A percentile compares a stretch with the other conserved stretches of the same genome.
These are phyloP conservation scores for Upupa epops DNA, from an alignment of 2,113 vertebrate genomes.

Conservation along the genomic window DNA sequence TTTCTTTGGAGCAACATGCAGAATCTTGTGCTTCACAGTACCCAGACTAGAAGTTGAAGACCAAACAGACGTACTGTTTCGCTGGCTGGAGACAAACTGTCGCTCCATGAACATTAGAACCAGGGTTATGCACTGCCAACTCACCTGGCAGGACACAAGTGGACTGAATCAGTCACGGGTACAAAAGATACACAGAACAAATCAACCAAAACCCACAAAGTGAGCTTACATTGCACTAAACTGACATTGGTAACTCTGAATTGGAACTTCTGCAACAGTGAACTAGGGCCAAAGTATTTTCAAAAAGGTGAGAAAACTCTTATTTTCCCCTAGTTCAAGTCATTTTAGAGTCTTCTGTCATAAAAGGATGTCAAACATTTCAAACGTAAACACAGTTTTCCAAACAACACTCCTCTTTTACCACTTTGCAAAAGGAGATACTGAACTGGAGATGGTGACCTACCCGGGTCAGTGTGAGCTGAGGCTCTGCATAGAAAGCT, in stretches of 20 bases:
- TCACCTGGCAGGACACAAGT: neutral
- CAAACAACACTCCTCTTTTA: neutral
- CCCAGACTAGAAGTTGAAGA: neutral
- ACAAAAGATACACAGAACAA: neutral
- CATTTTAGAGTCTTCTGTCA: neutral
- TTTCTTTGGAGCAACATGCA: neutral
- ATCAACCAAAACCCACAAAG: neutral
- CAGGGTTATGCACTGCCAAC: neutral
- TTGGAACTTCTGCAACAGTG: neutral
- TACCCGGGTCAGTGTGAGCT: conserved; percentile 89
- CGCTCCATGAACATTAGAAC: neutral
- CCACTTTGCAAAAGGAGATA: neutral
- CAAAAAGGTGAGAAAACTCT: neutral
- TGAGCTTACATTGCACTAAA: neutral
- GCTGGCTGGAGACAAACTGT: neutral
- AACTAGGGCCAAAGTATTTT: neutral
- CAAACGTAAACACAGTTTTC: neutral
- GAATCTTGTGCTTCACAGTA: neutral
- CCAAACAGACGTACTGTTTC: neutral
- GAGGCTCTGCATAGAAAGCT: conserved; percentile 90
- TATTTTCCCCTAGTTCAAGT: neutral
- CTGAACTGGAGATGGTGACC: neutral
- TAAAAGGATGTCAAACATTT: neutral
- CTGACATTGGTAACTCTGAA: neutral
- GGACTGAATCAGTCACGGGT: neutral